These are phyloP conservation scores for Phaetusa simplex DNA, from an alignment of 2,113 vertebrate genomes.

Conservation along the genomic window DNA sequence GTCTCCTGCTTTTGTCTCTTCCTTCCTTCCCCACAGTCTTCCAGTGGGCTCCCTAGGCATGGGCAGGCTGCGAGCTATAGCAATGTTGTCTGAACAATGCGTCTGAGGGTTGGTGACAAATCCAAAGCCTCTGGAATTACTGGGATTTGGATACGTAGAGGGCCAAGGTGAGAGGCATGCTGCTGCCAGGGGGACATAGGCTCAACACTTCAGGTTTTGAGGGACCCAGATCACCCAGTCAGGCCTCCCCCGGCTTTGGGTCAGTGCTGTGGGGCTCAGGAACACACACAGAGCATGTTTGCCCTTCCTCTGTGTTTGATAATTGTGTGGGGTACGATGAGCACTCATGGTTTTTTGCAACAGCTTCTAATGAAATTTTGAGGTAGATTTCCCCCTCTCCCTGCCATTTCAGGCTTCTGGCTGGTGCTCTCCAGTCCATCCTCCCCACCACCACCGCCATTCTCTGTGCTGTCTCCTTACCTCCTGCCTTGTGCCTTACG, in stretches of 20 bases:
- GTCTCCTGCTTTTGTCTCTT: background rate
- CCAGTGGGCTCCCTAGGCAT: background rate
- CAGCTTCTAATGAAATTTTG: background rate
- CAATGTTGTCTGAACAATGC: background rate
- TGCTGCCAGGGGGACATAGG: background rate
- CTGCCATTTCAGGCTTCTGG: background rate
- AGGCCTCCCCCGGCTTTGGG: fast-evolving
- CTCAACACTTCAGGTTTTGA: background rate
- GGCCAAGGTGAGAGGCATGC: background rate
- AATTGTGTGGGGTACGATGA: background rate
- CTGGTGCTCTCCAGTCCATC: background rate
- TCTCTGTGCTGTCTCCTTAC: background rate
- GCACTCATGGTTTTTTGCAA: fast-evolving
- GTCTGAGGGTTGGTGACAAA: background rate
- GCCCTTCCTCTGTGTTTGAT: background rate
- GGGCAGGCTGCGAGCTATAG: background rate
- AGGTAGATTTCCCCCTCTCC: background rate
- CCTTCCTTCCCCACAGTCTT: background rate
- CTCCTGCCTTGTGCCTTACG: background rate
- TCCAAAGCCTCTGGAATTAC: background rate
- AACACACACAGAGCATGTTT: background rate
- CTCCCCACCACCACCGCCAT: too few species aligned
- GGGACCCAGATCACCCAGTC: background rate
- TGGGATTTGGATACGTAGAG: background rate
- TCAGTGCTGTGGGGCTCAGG: background rate